Base-by-base conservation (phyloP, 1,140 invertebrate genomes). In the Micrasema minimum region DNA sequence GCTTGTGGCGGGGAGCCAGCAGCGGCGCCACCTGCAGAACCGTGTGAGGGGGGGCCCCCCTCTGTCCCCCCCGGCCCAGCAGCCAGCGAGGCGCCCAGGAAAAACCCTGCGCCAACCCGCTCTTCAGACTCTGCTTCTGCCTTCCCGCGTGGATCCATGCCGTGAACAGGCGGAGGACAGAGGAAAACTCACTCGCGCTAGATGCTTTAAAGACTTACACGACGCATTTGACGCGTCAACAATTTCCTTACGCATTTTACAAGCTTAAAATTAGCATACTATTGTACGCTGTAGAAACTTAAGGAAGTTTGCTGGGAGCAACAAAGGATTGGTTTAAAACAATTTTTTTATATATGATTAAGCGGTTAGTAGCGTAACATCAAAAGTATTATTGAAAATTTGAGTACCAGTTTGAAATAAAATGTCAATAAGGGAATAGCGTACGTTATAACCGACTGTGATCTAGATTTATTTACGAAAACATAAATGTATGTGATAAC, bases 1-100 rank as follows among this genome's bases (percentile, higher is more conserved):
- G 80, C 80, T 89, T 65, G 83, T 88, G 69, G 87, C 85, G 77
- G 87, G 87, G 72, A 72, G 62, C 62, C 76, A 81, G 72, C 78
- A 74, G n/a, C 78, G 83, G n/a, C 78, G 79, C 12, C 83, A 84
- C 72, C 82, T 82, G 6, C 82, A 82, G 67, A 83, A 82, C 10
- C 82, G 83, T 77, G 83, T 82, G 84, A 79, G 78, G 70, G 77
- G 64, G 70, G 69, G 69, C 20, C 41, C 48, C 16, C 69, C 73
- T 69, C 73, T 69, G 69, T 64, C 64, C 31, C 64, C 57, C 53
- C 55, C 68, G 18, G 14, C n/a, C 35, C 68, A 20, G 57, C 48
- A 23, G 37, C 59, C 35, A 38, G 55, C 50, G 50, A 57, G 6
- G 14, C 53, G 37, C 26, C 12, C 26, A 64, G 14, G 26, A 64